Base-by-base conservation (phyloP, 1,140 invertebrate species). In the Macrotrachela quadricornifera region DNA sequence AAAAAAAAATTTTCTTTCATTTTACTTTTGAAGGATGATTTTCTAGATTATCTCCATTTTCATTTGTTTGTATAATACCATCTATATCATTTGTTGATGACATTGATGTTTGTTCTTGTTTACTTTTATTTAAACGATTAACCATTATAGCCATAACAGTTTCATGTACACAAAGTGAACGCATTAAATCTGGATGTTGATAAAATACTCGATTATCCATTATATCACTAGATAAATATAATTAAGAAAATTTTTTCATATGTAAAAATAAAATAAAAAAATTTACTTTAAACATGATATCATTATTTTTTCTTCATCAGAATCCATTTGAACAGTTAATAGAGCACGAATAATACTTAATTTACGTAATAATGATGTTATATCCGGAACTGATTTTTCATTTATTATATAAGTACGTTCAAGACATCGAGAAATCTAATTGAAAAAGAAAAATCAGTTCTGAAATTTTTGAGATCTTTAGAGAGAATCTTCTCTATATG, bases 141-240 rank as follows among this genome's bases (percentile, higher is more conserved):
- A 97, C 96, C 92, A 99, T 99, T 16, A 99, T 83, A 21, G 90
- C 90, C 91, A 97, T 97, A 0, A 99, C 92, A 64, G 97, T 97
- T 70, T 99, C 92, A 69, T 99, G 92, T 37, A 97, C 84, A 56
- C 87, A 78, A 1, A 99, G 72, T 10, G 94, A 84, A 58, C 92
- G 76, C 66, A 99, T 99, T 42, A 99, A 74, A 73, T 99, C 92
- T 1, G 94, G 94, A 75, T 99, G 94, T 72, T 99, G 94, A 78
- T 99, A 99, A 75, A 99, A 99, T 1, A 95, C 91, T 64, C 90
- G 83, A 68, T 97, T 99, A 73, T 96, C 96, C 44, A 96, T 92
- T 18, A 97, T 73, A 67, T 94, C 88, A 77, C 21, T 30, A 30
- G 8, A 30, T 30, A n/a, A n/a, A n/a, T n/a, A n/a, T n/a, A n/a